These are phyloP conservation scores for Oithona nana DNA, from an alignment of 2,888 invertebrate species.

Conservation along the genomic window DNA sequence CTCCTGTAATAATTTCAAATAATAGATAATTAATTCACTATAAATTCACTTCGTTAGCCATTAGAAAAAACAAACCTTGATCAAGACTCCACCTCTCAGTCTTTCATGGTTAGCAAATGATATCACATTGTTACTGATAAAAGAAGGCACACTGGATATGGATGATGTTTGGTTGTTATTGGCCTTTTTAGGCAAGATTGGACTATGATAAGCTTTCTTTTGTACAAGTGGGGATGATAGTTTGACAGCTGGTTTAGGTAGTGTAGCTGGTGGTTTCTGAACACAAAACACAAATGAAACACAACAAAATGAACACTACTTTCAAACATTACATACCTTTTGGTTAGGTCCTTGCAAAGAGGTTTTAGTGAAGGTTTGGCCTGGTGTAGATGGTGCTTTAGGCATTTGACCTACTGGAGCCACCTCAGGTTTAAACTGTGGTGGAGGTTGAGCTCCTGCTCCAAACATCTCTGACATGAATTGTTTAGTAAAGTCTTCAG, in stretches of 20 bases:
- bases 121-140: conserved; percentile 2
- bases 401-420: background rate
- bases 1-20: background rate
- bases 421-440: background rate
- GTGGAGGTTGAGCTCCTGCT: background rate
- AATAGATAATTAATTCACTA: background rate
- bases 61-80: too few relatives aligned
- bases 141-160: background rate
- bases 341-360: background rate
- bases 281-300: background rate
- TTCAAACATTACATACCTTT: background rate
- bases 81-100: background rate
- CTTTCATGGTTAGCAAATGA: background rate
- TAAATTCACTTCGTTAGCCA: background rate
- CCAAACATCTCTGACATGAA: too few relatives aligned
- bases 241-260: background rate
- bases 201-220: too few relatives aligned
- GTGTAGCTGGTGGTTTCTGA: background rate
- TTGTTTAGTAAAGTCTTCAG: background rate
- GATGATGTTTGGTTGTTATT: too few relatives aligned
- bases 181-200: too few relatives aligned
- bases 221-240: too few relatives aligned
- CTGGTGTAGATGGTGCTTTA: background rate
- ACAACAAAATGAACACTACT: background rate
- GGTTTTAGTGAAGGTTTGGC: conserved; percentile 4